Evolutionary conservation across 2,797 vertebrate species (phyloP).

Genomic region (Orestias chungarensis): DNA sequence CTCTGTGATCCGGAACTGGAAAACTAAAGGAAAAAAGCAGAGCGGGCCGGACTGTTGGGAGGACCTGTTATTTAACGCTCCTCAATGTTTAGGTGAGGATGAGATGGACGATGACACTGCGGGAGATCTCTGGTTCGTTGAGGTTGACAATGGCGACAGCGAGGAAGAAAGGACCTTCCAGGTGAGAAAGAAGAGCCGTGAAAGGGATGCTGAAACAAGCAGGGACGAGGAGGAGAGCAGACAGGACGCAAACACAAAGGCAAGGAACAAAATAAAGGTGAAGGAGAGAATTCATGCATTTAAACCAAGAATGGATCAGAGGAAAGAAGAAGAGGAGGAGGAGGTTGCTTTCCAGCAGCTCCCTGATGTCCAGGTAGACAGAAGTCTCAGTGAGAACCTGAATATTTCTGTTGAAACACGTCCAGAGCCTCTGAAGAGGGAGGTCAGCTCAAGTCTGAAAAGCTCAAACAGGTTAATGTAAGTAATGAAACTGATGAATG

Average conservation of each 20-base stretch:
- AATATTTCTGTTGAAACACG: neutral
- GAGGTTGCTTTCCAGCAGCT: neutral
- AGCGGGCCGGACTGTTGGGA: rapidly evolving
- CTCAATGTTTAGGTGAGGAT: neutral
- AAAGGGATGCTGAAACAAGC: neutral
- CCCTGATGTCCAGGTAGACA: neutral
- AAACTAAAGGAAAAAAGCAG: neutral
- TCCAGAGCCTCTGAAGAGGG: neutral
- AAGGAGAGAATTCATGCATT: neutral
- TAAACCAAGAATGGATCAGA: neutral
- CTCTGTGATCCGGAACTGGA: slow-evolving; percentile 47
- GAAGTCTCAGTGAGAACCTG: neutral
- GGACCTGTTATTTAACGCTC: neutral
- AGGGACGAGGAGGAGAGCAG: neutral
- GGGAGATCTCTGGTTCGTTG: neutral
- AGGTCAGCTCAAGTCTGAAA: neutral
- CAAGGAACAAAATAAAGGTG: neutral
- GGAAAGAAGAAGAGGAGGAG: neutral
- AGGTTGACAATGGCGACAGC: neutral
- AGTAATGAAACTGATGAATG: neutral
- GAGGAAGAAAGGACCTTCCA: neutral
- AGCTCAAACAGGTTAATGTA: neutral
- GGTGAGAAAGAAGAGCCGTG: neutral
- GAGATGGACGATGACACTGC: neutral
- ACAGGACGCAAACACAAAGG: neutral